Conservation (phyloP, 2,888 invertebrate species). For the Poecilobothrus nobilitatus region DNA sequence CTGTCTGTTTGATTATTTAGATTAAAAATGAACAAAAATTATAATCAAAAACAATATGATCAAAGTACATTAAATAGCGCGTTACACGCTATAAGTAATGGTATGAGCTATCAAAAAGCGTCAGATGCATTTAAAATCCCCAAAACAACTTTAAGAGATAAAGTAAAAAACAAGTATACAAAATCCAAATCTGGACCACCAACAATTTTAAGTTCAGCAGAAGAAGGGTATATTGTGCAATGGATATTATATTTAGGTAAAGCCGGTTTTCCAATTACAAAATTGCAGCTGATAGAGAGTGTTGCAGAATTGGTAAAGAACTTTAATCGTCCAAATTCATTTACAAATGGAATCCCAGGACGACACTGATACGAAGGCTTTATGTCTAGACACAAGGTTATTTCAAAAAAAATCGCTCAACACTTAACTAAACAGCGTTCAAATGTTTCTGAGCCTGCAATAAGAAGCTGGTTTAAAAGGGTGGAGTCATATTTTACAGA, state of each 20-base stretch:
- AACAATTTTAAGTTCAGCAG: no score
- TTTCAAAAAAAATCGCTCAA: slow-evolving; percentile 29
- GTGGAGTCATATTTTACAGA: slow-evolving; percentile 27
- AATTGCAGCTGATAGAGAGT: slow-evolving; percentile 29
- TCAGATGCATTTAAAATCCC: slow-evolving; percentile 11
- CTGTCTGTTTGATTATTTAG: no score
- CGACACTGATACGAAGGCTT: slow-evolving; percentile 30
- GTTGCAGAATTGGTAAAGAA: slow-evolving; percentile 26
- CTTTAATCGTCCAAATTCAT: slow-evolving; percentile 19
- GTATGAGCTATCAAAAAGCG: background rate
- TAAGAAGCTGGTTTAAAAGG: slow-evolving; percentile 31
- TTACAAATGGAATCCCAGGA: no score
- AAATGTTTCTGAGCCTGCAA: slow-evolving; percentile 28
- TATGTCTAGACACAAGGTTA: slow-evolving; percentile 31
- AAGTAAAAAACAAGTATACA: slow-evolving; percentile 11
- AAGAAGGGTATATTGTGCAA: slow-evolving; percentile 17
- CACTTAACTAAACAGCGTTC: slow-evolving; percentile 28
- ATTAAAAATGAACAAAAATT: no score
- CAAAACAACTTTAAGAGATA: slow-evolving; percentile 10
- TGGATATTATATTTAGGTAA: slow-evolving; percentile 28
- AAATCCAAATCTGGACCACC: background rate
- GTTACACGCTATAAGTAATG: no score
- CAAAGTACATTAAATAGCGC: no score
- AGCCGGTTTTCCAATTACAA: slow-evolving; percentile 32
- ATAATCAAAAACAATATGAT: no score